Base-by-base conservation (phyloP, 2,113 vertebrate genomes). In the Ictalurus punctatus region DNA sequence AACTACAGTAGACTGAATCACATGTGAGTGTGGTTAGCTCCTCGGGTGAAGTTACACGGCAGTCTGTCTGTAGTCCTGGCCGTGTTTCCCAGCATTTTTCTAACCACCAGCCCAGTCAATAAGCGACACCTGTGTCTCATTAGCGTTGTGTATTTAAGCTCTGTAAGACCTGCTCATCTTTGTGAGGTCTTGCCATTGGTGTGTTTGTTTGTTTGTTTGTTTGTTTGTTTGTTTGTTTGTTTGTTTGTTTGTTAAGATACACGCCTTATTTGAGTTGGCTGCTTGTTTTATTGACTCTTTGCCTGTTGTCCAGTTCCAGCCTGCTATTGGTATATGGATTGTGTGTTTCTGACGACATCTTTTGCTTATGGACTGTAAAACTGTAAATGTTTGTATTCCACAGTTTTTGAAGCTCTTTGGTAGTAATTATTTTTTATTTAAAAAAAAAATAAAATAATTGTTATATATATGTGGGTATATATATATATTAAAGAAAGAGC, bases 101-200 rank as follows among this genome's bases (percentile, higher is more conserved):
- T 58, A 19, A 81, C n/a, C 52, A 58, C 16, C n/a, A 21, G 44
- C 30, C 79, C 79, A 34, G n/a, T 58, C 27, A 81, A 81, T 81
- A 58, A 81, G 79, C 54, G 34, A n/a, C 79, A 81, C 52, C 79
- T 58, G 52, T 81, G 17, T 34, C 79, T 81, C 79, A 81, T 81
- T 58, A 34, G 79, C 27, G 4, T 48, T 54, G 76, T 79, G 48
- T 54, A n/a, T 54, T 79, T 79, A 54, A 80, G 78, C 78, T n/a
- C 52, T 81, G 52, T 54, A 13, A 58, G n/a, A 81, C 78, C 56
- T 56, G 25, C 17, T 73, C 69, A 37, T 19, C 34, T 73, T 73
- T 73, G 69, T 73, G 30, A 73, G 37, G 69, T 37, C 69, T 19
- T 73, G 19, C 78, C 52, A 56, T 8, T 58, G 27, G 21, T 25